Conservation (phyloP, 2,888 invertebrate genomes). For the Anoplius nigerrimus region DNA sequence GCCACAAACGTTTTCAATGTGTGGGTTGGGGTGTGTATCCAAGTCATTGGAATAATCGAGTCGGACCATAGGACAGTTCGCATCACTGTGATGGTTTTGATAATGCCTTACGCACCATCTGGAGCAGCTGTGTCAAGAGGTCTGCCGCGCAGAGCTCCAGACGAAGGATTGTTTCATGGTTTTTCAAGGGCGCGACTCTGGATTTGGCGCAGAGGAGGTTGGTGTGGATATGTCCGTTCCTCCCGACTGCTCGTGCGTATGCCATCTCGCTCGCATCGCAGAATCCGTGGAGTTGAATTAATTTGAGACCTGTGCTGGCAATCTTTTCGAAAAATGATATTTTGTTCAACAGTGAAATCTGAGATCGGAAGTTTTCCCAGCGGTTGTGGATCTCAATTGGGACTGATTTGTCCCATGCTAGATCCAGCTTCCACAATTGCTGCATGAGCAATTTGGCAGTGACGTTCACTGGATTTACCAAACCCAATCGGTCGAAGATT, state of each 20-base stretch:
- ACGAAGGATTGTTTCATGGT: not conserved
- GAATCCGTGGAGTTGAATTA: conserved; percentile 19
- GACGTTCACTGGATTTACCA: conserved; percentile 13
- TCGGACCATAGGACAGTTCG: no score
- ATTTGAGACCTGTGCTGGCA: accelerated
- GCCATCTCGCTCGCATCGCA: conserved; percentile 15
- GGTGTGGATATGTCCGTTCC: no score
- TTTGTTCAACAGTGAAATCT: conserved; percentile 13
- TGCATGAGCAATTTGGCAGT: conserved; percentile 30
- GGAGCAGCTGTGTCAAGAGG: not conserved
- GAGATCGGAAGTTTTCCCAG: conserved; percentile 15
- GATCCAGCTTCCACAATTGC: conserved; percentile 15
- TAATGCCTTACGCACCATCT: no score
- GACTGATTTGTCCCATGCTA: conserved; percentile 35
- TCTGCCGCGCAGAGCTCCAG: conserved; percentile 15
- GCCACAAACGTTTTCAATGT: no score
- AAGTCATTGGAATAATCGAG: no score
- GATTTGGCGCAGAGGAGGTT: conserved; percentile 19
- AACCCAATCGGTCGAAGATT: conserved; percentile 22
- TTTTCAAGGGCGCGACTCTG: conserved; percentile 19
- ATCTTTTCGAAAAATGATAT: not conserved
- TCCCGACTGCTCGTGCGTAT: no score
- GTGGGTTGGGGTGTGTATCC: no score
- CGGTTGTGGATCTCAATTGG: conserved; percentile 12
- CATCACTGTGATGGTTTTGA: no score